These are phyloP conservation scores for Picathartes gymnocephalus DNA, from an alignment of 2,113 vertebrate species.

Conservation along the genomic window DNA sequence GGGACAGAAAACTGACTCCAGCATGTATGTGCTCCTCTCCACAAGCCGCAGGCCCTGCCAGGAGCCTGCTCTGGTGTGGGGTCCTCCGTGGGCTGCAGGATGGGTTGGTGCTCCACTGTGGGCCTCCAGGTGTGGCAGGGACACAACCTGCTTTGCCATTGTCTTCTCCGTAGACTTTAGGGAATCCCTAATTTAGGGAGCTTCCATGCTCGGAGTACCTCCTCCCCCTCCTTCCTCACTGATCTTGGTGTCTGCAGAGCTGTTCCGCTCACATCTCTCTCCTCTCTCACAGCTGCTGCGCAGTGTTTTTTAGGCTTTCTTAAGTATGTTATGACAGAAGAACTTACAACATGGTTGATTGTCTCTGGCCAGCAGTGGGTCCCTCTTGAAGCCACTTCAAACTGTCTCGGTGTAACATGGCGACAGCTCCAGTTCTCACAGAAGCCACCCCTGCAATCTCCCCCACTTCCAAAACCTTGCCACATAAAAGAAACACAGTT, in stretches of 20 bases:
- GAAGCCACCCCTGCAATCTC: background rate
- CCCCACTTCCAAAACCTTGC: background rate
- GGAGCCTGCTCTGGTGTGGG: background rate
- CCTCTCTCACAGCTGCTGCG: background rate
- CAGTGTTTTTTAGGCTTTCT: background rate
- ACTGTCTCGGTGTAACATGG: rapidly evolving
- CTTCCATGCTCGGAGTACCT: rapidly evolving
- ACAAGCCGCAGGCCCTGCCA: background rate
- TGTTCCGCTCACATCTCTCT: background rate
- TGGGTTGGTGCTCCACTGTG: background rate
- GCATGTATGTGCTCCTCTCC: no score
- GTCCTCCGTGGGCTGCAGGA: background rate
- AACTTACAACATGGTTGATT: rapidly evolving
- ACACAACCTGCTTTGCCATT: background rate
- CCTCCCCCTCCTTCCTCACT: background rate
- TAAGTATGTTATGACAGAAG: background rate
- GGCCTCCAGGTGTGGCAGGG: rapidly evolving
- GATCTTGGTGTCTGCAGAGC: background rate
- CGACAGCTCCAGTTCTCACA: background rate
- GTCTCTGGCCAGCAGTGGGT: background rate
- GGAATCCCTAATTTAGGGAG: background rate
- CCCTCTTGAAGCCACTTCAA: no score
- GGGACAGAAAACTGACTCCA: background rate
- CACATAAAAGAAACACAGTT: background rate
- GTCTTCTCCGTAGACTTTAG: background rate